Percentiles rank a stretch among this genome's conserved stretches.
These are phyloP conservation scores for Calameuta idolon DNA, from an alignment of 2,888 invertebrate species.

Conservation along the genomic window DNA sequence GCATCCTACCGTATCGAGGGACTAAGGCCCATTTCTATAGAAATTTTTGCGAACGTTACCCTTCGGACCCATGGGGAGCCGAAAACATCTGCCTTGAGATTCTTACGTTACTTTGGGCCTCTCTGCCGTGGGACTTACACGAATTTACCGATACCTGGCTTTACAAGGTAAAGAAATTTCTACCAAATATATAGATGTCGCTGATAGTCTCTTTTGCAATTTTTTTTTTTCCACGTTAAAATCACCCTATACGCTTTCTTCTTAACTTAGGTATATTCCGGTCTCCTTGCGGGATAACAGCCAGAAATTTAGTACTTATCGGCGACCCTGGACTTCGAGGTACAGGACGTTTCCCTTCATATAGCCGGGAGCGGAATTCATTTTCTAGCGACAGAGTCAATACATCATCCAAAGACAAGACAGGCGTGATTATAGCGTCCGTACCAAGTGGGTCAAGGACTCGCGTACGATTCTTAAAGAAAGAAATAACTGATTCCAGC, in stretches of 20 bases:
- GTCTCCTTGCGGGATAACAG: background rate
- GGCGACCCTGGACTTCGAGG: background rate
- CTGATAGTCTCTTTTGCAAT: background rate
- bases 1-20: constrained; percentile 28
- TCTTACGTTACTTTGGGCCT: background rate
- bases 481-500: constrained; percentile 6
- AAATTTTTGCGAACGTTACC: background rate
- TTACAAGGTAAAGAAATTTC: background rate
- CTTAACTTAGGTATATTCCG: background rate
- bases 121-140: background rate
- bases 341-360: background rate
- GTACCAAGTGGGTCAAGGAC: constrained; percentile 44
- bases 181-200: background rate
- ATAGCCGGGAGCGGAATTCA: background rate
- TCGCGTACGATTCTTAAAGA: constrained; percentile 7
- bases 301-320: background rate
- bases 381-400: background rate
- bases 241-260: background rate
- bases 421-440: constrained; percentile 20
- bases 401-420: constrained; percentile 15
- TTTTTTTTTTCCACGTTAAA: background rate
- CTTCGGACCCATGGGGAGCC: background rate
- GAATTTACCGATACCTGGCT: background rate
- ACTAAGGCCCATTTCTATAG: constrained; percentile 23
- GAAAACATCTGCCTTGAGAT: background rate